These are phyloP conservation scores for Actinopyga echinites DNA, from an alignment of 53 echinoderm and acorn worm genomes.

Conservation along the genomic window DNA sequence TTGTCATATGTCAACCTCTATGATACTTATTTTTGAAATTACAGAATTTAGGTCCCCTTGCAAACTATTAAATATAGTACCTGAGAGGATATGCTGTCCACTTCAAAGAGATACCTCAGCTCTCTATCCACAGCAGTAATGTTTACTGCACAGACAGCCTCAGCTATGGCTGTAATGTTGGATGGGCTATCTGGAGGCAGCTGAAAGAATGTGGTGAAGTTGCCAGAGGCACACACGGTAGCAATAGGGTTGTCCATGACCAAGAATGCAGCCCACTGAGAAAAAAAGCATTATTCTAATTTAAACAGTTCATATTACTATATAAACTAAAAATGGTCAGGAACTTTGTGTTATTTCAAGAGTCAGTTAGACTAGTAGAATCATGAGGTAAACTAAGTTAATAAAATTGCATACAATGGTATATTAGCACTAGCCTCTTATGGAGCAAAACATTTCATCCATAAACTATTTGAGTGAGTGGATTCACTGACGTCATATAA, in stretches of 20 bases:
- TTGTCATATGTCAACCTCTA: too few relatives aligned
- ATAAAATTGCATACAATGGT: too few relatives aligned
- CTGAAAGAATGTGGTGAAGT: constrained; percentile 67
- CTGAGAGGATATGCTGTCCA: background rate
- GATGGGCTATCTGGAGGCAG: constrained; percentile 46
- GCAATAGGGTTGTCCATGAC: constrained; percentile 52
- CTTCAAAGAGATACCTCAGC: background rate
- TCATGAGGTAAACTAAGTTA: background rate
- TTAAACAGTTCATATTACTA: too few relatives aligned
- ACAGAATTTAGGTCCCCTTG: too few relatives aligned
- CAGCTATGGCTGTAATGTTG: constrained; percentile 43
- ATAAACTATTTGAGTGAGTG: too few relatives aligned
- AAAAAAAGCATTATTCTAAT: background rate
- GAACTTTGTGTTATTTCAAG: background rate
- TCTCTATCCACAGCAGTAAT: constrained; percentile 21
- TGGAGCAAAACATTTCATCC: too few relatives aligned
- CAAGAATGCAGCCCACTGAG: constrained; percentile 53
- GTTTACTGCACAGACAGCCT: constrained; percentile 53
- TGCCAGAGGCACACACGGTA: constrained; percentile 57
- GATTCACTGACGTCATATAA: too few relatives aligned
- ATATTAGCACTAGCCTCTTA: too few relatives aligned
- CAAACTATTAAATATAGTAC: background rate
- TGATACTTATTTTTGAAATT: too few relatives aligned
- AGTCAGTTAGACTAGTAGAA: background rate
- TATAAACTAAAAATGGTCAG: background rate